Percentiles rank a stretch among this genome's conserved stretches.
Conservation (phyloP, 2,888 invertebrate genomes). For the Sisyra terminalis region DNA sequence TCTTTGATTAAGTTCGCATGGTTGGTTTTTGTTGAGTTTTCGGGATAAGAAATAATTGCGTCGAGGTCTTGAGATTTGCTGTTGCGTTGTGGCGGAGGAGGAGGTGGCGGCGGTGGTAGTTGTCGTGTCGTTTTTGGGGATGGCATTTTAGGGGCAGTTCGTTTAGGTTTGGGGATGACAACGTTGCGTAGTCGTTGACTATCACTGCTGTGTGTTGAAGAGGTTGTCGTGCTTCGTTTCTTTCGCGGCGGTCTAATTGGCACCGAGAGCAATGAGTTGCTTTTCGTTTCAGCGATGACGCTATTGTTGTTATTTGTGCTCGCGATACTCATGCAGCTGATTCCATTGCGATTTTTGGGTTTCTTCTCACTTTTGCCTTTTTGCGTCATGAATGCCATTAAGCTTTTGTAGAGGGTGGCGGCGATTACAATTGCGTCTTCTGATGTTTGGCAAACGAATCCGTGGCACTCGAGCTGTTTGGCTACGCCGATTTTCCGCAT, state of each 20-base stretch:
- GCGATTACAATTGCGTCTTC: constrained; percentile 87
- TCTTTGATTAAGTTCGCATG: constrained; percentile 3
- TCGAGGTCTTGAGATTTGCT: constrained; percentile 21
- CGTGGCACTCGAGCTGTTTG: constrained; percentile 76
- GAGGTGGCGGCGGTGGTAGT: constrained; percentile 16
- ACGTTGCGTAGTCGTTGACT: constrained; percentile 33
- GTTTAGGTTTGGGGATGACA: constrained; percentile 35
- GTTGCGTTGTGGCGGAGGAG: constrained; percentile 24
- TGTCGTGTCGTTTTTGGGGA: constrained; percentile 22
- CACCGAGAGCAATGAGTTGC: constrained; percentile 16
- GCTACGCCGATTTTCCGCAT: constrained; percentile 67
- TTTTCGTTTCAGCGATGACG: constrained; percentile 18
- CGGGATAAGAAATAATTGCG: constrained; percentile 26
- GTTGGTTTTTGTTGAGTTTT: constrained; percentile 13
- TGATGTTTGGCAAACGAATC: constrained; percentile 74
- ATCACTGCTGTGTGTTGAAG: constrained; percentile 17
- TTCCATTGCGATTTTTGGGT: constrained; percentile 52
- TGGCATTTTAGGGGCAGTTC: constrained; percentile 33
- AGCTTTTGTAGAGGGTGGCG: constrained; percentile 75
- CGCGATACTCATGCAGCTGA: constrained; percentile 60
- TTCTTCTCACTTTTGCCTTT: constrained; percentile 32
- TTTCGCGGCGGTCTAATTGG: constrained; percentile 60
- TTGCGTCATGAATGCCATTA: constrained; percentile 64
- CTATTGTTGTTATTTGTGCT: constrained; percentile 34
- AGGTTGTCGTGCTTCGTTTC: constrained; percentile 48